These are phyloP conservation scores for Trachelus troglodyta DNA, from an alignment of 2,888 invertebrate species.

Conservation along the genomic window DNA sequence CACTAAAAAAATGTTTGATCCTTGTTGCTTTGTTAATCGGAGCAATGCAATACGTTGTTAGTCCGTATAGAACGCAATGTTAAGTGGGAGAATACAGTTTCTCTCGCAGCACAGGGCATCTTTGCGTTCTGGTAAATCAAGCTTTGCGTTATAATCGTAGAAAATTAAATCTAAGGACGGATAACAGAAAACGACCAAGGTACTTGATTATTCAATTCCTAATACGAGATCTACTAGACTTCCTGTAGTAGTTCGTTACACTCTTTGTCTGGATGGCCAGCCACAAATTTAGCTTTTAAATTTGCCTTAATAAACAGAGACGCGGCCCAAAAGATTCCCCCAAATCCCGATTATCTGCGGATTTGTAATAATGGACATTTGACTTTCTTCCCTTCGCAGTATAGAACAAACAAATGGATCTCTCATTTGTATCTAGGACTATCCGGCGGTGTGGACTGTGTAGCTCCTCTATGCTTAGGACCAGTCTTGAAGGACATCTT, in stretches of 20 bases:
- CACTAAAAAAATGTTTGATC: not conserved
- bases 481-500: conserved; percentile 76
- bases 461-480: conserved; percentile 60
- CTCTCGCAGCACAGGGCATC: not conserved
- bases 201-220: conserved; percentile 3
- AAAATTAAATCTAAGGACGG: conserved; percentile 66
- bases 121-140: not conserved
- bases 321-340: not conserved
- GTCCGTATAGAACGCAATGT: not conserved
- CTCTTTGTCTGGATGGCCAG: not conserved
- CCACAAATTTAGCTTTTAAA: not conserved
- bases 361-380: not conserved
- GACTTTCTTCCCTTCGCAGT: not conserved
- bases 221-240: not conserved
- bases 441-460: conserved; percentile 61
- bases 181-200: conserved; percentile 47
- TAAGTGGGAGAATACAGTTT: not conserved
- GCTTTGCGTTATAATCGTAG: conserved; percentile 38
- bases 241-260: not conserved
- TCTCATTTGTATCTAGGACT: conserved; percentile 63
- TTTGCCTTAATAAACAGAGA: not conserved
- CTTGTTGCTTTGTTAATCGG: not conserved
- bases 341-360: not conserved
- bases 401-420: not conserved
- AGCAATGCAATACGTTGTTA: not conserved